These are phyloP conservation scores for Pelodiscus sinensis DNA, from an alignment of 2,113 vertebrate genomes.

Conservation along the genomic window DNA sequence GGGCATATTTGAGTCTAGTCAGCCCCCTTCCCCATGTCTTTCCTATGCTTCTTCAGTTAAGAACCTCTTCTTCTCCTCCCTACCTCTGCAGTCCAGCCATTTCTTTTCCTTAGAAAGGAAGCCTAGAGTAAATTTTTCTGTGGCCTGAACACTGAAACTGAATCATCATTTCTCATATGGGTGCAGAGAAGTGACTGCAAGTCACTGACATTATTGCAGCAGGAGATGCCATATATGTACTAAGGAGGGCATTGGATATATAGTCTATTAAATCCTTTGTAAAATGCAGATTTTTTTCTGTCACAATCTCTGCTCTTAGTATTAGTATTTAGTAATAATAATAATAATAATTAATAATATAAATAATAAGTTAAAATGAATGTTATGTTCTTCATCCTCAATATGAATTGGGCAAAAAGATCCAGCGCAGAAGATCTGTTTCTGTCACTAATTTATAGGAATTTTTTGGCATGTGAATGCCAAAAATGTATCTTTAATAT, in stretches of 20 bases:
- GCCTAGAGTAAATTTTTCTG: not conserved
- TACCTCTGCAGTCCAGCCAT: not conserved
- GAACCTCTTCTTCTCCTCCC: too few relatives aligned
- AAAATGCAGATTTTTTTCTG: accelerated
- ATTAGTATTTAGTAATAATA: too few relatives aligned
- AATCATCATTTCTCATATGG: not conserved
- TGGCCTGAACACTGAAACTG: not conserved
- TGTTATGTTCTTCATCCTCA: not conserved
- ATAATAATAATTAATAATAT: not conserved
- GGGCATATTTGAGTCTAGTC: not conserved
- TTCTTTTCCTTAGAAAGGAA: not conserved
- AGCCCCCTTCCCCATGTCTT: not conserved
- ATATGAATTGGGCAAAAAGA: not conserved
- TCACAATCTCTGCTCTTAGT: not conserved
- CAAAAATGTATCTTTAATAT: accelerated
- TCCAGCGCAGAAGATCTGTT: not conserved
- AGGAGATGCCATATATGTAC: not conserved
- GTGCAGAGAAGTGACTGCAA: not conserved
- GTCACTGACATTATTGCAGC: not conserved
- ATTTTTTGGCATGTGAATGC: not conserved
- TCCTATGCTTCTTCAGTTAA: not conserved
- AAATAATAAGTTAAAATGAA: not conserved
- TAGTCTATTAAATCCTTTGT: not conserved
- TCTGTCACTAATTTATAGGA: not conserved
- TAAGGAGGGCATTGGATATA: not conserved